Conservation (phyloP, 2,888 invertebrate genomes). For the Pharmacophagus antenor region DNA sequence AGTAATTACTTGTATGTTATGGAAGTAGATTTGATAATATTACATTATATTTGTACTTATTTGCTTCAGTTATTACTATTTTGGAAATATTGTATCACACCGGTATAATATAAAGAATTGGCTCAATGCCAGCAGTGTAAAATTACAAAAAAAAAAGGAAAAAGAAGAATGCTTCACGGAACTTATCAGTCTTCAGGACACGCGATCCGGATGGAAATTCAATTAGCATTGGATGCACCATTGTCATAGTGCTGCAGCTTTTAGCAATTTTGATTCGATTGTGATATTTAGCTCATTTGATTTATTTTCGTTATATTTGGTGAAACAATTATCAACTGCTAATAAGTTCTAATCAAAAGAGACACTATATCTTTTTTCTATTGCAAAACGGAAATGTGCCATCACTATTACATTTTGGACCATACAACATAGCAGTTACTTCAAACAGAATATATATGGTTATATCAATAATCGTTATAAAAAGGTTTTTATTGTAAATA, state of each 20-base stretch:
- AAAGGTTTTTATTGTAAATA: too few species aligned
- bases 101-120: conserved; percentile 9
- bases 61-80: background rate
- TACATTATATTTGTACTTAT: background rate
- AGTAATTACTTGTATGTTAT: background rate
- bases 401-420: too few species aligned
- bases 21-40: conserved; percentile 1
- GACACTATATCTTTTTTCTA: too few species aligned
- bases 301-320: background rate
- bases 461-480: too few species aligned
- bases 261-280: background rate
- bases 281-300: background rate
- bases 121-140: conserved; percentile 16
- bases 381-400: too few species aligned
- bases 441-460: too few species aligned
- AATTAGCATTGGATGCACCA: background rate
- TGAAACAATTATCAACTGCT: background rate
- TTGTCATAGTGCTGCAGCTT: background rate
- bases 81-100: background rate
- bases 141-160: conserved; percentile 13
- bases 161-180: conserved; percentile 13
- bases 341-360: too few species aligned
- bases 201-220: conserved; percentile 6
- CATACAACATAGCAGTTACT: too few species aligned
- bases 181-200: conserved; percentile 2